Conservation (phyloP, 2,888 invertebrate genomes). For the Rosalia funebris region DNA sequence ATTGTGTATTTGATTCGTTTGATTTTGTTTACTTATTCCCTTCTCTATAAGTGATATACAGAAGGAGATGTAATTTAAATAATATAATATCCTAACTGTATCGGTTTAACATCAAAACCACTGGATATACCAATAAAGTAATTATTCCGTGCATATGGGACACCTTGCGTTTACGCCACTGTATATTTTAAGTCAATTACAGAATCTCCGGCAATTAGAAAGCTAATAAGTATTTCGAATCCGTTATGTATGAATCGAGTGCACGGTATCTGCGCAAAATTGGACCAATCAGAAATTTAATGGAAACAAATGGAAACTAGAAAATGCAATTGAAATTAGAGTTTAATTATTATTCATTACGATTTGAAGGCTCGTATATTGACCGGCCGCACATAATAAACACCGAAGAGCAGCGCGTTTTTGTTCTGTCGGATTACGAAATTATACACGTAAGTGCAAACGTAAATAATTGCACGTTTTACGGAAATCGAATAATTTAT, state of each 20-base stretch:
- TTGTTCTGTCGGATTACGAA: constrained; percentile 13
- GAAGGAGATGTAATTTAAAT: too few relatives aligned
- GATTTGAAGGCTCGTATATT: constrained; percentile 16
- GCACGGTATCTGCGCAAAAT: constrained; percentile 23
- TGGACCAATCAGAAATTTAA: constrained; percentile 26
- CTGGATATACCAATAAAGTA: too few relatives aligned
- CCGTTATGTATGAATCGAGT: constrained; percentile 25
- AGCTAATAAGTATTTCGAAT: constrained; percentile 32
- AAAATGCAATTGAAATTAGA: constrained; percentile 29
- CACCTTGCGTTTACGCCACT: too few relatives aligned
- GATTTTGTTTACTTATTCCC: too few relatives aligned
- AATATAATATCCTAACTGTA: too few relatives aligned
- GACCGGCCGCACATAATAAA: constrained; percentile 14
- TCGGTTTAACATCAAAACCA: too few relatives aligned
- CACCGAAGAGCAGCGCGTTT: constrained; percentile 10
- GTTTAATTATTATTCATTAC: constrained; percentile 22
- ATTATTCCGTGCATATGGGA: too few relatives aligned
- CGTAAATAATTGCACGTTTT: constrained; percentile 2
- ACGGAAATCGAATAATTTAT: constrained; percentile 8
- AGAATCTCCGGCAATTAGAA: constrained; percentile 28
- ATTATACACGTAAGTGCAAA: constrained; percentile 2
- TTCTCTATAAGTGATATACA: too few relatives aligned
- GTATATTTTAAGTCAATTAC: constrained; percentile 27
- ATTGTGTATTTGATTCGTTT: too few relatives aligned
- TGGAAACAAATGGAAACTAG: constrained; percentile 29